A percentile compares a stretch with the other conserved stretches of the same genome.
Evolutionary conservation across 1,140 invertebrate genomes (phyloP).

Genomic region (Prorops nasuta): DNA sequence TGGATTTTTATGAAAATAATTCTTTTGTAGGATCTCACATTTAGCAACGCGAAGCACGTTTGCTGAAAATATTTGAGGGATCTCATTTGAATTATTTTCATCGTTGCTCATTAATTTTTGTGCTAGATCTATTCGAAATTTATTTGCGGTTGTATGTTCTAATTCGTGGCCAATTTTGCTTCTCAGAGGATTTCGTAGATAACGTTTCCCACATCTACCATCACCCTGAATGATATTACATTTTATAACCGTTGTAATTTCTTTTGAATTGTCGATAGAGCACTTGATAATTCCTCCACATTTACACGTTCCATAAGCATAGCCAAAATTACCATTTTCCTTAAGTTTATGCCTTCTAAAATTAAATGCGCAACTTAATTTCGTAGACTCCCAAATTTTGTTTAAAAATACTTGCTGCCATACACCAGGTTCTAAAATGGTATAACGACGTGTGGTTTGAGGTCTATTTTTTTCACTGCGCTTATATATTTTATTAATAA

Average conservation of each 20-base stretch:
- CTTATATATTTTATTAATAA: neutral
- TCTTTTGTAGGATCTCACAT: neutral
- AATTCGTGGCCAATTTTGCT: neutral
- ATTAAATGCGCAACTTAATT: neutral
- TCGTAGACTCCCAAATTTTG: neutral
- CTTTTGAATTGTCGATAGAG: neutral
- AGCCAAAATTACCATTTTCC: neutral
- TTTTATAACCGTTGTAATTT: neutral
- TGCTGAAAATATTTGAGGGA: slow-evolving; percentile 8
- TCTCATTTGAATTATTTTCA: slow-evolving; percentile 20
- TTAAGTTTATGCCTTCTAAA: neutral
- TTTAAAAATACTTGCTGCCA: neutral
- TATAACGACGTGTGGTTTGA: neutral
- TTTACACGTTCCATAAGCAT: neutral
- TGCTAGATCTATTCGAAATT: slow-evolving; percentile 13
- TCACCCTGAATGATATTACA: neutral
- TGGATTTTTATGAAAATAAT: slow-evolving; percentile 13
- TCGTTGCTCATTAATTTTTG: slow-evolving; percentile 16
- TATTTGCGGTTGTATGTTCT: neutral
- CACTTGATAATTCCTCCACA: neutral
- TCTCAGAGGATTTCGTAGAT: slow-evolving; percentile 1
- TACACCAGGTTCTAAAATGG: neutral
- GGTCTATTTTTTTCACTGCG: neutral
- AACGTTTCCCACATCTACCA: slow-evolving; percentile 9
- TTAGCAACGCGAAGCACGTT: slow-evolving; percentile 11